Percentiles rank a stretch among this genome's conserved stretches.
Evolutionary conservation across 2,113 vertebrate species (phyloP).

Genomic region (Ammodytes marinus): DNA sequence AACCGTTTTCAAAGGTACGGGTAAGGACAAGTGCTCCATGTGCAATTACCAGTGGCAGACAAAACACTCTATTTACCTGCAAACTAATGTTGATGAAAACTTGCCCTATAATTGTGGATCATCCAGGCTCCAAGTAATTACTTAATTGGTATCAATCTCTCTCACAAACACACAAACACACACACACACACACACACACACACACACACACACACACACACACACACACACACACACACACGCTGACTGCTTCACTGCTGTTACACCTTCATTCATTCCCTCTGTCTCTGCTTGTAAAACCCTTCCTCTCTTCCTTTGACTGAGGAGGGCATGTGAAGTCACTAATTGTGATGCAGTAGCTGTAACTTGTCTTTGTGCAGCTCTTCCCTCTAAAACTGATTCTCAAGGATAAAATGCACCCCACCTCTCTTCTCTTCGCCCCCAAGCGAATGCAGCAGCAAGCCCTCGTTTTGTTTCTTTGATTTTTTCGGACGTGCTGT

Average conservation of each 20-base stretch:
- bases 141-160: conserved; percentile 73
- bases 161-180: neutral
- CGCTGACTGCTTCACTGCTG: conserved; percentile 33
- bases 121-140: conserved; percentile 73
- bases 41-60: conserved; percentile 69
- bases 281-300: conserved; percentile 35
- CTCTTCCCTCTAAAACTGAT: conserved; percentile 53
- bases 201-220: conserved; percentile 3
- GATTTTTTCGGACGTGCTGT: neutral
- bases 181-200: neutral
- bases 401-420: conserved; percentile 66
- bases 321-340: conserved; percentile 48
- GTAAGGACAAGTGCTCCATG: conserved; percentile 48
- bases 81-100: conserved; percentile 70
- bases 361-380: conserved; percentile 54
- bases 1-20: conserved; percentile 38
- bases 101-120: conserved; percentile 67
- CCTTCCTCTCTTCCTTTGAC: conserved; percentile 34
- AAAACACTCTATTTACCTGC: conserved; percentile 73
- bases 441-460: conserved; percentile 31
- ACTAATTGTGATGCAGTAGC: conserved; percentile 68
- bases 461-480: conserved; percentile 41
- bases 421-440: conserved; percentile 15
- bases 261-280: conserved; percentile 57
- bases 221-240: conserved; percentile 1